Conservation (phyloP, 1,140 invertebrate species). For the Trichonephila clavata region DNA sequence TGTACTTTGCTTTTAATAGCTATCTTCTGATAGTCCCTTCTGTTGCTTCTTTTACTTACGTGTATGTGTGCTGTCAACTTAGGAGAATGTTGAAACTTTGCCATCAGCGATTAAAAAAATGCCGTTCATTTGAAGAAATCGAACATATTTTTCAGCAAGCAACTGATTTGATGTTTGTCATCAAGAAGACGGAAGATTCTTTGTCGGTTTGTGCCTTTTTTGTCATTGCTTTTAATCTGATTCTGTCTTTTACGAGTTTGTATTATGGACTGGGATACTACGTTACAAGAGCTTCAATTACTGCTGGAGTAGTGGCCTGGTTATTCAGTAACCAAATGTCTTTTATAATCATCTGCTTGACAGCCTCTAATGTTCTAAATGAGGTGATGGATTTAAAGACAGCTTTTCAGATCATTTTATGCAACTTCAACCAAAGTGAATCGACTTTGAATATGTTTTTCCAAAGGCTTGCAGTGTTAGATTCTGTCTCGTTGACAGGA, state of each 20-base stretch:
- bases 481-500: constrained; percentile 35
- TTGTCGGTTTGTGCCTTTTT: constrained; percentile 43
- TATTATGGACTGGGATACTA: constrained; percentile 58
- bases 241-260: constrained; percentile 48
- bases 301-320: constrained; percentile 6
- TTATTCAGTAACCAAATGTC: background rate
- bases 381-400: background rate
- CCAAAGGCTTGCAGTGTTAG: background rate
- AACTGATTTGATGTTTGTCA: background rate
- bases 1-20: constrained; percentile 19
- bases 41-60: background rate
- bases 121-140: background rate
- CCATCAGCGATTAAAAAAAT: background rate
- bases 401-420: background rate
- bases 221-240: constrained; percentile 8
- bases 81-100: constrained; percentile 5
- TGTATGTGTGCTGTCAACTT: constrained; percentile 8
- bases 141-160: background rate
- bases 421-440: background rate
- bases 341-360: constrained; percentile 42
- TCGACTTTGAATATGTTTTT: background rate
- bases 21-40: constrained; percentile 40
- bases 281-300: background rate
- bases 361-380: constrained; percentile 9
- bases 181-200: constrained; percentile 6